A percentile compares a stretch with the other conserved stretches of the same genome.
Conservation (phyloP, 2,888 invertebrate genomes). For the Loripinus fragilis region DNA sequence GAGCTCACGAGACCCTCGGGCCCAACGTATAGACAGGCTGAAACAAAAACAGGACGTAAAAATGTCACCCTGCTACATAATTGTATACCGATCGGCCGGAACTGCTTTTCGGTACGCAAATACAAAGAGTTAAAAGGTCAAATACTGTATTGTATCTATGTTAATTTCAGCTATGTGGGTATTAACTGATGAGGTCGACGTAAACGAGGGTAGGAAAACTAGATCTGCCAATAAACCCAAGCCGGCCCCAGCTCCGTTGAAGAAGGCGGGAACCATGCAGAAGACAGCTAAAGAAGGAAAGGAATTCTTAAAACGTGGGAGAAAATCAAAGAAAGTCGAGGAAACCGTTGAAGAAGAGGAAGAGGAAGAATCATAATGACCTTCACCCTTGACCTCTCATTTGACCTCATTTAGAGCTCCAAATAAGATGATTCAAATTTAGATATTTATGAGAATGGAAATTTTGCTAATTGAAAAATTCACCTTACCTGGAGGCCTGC, state of each 20-base stretch:
- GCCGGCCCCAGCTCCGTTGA: slow-evolving; percentile 67
- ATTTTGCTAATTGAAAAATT: no score
- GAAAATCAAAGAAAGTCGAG: slow-evolving; percentile 61
- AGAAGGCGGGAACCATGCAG: slow-evolving; percentile 79
- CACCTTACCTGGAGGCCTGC: no score
- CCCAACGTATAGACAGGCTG: no score
- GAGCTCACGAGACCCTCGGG: no score
- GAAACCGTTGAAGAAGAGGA: slow-evolving; percentile 48
- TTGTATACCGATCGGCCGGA: no score
- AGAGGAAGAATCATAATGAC: slow-evolving; percentile 37
- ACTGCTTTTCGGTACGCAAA: no score
- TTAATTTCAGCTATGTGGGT: slow-evolving; percentile 66
- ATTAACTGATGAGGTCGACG: slow-evolving; percentile 67
- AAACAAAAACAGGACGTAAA: no score
- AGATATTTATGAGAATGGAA: no score
- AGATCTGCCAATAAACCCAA: slow-evolving; percentile 70
- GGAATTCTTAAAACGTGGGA: slow-evolving; percentile 72
- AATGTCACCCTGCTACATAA: no score
- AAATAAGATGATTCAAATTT: background rate
- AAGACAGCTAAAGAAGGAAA: slow-evolving; percentile 89
- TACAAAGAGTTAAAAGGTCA: no score
- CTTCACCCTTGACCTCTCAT: slow-evolving; percentile 8
- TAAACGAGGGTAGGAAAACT: slow-evolving; percentile 71
- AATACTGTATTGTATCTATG: no score
- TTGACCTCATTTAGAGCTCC: background rate